A percentile compares a stretch with the other conserved stretches of the same genome.
Evolutionary conservation across 2,797 vertebrate genomes (phyloP).

Genomic region (Microhierax caerulescens): DNA sequence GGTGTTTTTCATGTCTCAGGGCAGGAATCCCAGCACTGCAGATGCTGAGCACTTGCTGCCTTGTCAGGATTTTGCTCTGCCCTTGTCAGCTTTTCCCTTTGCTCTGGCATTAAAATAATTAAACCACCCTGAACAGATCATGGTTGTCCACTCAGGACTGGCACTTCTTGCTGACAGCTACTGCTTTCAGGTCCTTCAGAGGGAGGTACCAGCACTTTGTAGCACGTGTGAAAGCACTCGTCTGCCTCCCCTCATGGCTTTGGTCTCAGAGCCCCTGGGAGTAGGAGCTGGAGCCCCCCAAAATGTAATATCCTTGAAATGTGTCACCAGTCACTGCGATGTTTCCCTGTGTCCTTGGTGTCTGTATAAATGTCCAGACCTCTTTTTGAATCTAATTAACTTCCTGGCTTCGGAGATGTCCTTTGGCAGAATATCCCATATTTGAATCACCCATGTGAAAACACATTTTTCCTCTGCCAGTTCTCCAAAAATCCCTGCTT

Average conservation of each 20-base stretch:
- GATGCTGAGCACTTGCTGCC: accelerated
- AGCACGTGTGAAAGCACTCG: accelerated
- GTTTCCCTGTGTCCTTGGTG: neutral
- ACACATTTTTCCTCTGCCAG: neutral
- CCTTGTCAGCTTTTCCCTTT: neutral
- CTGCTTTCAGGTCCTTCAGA: neutral
- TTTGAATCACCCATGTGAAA: neutral
- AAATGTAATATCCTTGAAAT: neutral
- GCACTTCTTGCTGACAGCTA: neutral
- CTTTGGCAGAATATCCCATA: neutral
- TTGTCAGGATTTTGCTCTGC: neutral
- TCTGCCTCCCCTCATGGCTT: accelerated
- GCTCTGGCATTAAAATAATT: neutral
- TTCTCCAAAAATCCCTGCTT: neutral
- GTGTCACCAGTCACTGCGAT: accelerated
- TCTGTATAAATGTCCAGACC: neutral
- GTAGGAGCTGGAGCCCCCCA: neutral
- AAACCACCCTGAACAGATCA: accelerated
- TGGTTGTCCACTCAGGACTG: accelerated
- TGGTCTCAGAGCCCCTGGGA: accelerated
- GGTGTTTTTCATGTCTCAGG: neutral
- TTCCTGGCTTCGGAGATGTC: neutral
- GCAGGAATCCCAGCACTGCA: neutral
- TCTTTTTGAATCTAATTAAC: neutral
- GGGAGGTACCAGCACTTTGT: neutral